A percentile compares a stretch with the other conserved stretches of the same genome.
Conservation (phyloP, 2,113 vertebrate genomes). For the Tragelaphus strepsiceros region DNA sequence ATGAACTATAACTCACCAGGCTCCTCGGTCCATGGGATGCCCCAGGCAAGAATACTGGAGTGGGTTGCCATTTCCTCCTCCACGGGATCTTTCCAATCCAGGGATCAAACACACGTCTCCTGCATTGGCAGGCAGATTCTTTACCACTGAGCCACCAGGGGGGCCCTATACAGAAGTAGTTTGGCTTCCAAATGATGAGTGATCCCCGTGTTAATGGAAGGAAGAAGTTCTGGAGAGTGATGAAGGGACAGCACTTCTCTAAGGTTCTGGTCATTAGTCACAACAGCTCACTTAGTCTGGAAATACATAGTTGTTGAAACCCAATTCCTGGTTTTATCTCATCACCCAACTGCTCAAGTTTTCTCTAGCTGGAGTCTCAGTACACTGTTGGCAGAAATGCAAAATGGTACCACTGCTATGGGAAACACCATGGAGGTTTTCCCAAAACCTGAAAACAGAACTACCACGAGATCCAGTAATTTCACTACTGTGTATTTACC, state of each 20-base stretch:
- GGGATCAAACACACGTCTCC: neutral
- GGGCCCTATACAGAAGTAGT: neutral
- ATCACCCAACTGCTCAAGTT: neutral
- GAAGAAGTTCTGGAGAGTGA: neutral
- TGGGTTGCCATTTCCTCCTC: neutral
- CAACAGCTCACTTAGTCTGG: neutral
- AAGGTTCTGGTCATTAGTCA: neutral
- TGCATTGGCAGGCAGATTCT: neutral
- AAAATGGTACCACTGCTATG: neutral
- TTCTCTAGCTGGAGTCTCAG: neutral
- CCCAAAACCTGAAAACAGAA: neutral
- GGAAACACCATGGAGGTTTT: neutral
- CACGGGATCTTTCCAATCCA: neutral
- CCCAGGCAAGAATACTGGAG: neutral
- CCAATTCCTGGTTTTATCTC: neutral
- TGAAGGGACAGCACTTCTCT: accelerated
- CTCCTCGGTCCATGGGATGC: neutral
- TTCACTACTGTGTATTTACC: neutral
- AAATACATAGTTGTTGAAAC: neutral
- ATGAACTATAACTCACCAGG: neutral
- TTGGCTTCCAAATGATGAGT: neutral
- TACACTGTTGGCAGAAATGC: no score
- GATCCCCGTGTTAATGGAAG: neutral
- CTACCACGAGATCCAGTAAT: neutral
- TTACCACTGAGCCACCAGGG: neutral